These are phyloP conservation scores for Gordius sp. DNA, from an alignment of 2,888 invertebrate species.

Conservation along the genomic window DNA sequence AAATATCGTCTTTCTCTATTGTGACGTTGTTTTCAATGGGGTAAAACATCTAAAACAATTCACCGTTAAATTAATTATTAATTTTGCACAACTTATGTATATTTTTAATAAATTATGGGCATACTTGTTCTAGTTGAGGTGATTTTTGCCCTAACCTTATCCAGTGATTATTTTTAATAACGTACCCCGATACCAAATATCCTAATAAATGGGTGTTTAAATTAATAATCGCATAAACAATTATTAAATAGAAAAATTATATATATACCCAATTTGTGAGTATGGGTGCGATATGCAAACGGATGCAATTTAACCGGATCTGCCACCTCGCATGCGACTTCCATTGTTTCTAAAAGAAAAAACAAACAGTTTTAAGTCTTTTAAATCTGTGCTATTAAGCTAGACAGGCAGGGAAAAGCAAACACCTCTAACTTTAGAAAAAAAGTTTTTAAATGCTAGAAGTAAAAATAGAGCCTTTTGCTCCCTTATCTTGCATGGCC, in stretches of 20 bases:
- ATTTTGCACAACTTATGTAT: no score
- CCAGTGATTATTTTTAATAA: conserved; percentile 35
- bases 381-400: no score
- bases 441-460: no score
- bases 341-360: conserved; percentile 46
- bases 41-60: conserved; percentile 7
- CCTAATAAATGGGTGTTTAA: conserved; percentile 31
- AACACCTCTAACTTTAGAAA: no score
- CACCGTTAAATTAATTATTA: background rate
- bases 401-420: no score
- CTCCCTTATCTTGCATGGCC: no score
- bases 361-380: no score
- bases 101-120: no score
- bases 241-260: background rate
- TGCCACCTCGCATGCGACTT: conserved; percentile 52
- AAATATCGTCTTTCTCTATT: background rate
- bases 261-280: conserved; percentile 49
- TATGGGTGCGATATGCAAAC: conserved; percentile 77
- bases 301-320: conserved; percentile 64
- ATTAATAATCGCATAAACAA: background rate
- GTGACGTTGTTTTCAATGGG: conserved; percentile 7
- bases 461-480: no score
- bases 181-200: conserved; percentile 54
- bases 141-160: conserved; percentile 18
- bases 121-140: conserved; percentile 16